These are phyloP conservation scores for Lagodon rhomboides DNA, from an alignment of 2,797 vertebrate genomes.

Conservation along the genomic window DNA sequence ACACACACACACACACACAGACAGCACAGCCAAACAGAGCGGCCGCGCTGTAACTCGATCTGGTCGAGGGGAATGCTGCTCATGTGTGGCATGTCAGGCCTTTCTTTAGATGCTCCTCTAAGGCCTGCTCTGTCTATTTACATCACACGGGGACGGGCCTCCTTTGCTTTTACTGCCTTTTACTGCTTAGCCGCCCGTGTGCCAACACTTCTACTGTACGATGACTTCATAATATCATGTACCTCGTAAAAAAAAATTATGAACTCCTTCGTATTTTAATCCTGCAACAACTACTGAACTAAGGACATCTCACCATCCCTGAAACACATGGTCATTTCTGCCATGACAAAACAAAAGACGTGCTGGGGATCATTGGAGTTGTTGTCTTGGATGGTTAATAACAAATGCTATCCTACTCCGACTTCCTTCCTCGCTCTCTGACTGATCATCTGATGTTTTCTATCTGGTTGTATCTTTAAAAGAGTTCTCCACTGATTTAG, in stretches of 20 bases:
- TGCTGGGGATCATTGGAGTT: too few species aligned
- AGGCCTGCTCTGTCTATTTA: constrained; percentile 70
- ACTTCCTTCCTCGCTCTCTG: too few species aligned
- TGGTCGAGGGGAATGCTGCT: constrained; percentile 57
- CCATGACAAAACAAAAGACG: too few species aligned
- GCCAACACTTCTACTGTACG: constrained; percentile 35
- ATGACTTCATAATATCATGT: neutral
- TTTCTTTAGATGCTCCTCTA: constrained; percentile 61
- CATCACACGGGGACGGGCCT: constrained; percentile 49
- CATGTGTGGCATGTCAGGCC: constrained; percentile 71
- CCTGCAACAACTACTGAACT: neutral
- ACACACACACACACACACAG: constrained; percentile 19
- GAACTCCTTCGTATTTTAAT: neutral
- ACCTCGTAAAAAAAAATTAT: neutral
- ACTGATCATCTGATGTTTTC: too few species aligned
- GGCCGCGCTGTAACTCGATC: constrained; percentile 56
- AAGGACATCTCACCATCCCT: neutral
- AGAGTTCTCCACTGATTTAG: neutral
- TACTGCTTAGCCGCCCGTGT: constrained; percentile 12
- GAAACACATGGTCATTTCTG: too few species aligned
- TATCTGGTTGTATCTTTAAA: neutral
- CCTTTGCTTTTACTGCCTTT: constrained; percentile 48
- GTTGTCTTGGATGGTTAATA: too few species aligned
- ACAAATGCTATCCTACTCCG: too few species aligned
- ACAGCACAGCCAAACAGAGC: constrained; percentile 18